Evolutionary conservation across 2,113 vertebrate genomes (phyloP).

Genomic region (Pandion haliaetus): DNA sequence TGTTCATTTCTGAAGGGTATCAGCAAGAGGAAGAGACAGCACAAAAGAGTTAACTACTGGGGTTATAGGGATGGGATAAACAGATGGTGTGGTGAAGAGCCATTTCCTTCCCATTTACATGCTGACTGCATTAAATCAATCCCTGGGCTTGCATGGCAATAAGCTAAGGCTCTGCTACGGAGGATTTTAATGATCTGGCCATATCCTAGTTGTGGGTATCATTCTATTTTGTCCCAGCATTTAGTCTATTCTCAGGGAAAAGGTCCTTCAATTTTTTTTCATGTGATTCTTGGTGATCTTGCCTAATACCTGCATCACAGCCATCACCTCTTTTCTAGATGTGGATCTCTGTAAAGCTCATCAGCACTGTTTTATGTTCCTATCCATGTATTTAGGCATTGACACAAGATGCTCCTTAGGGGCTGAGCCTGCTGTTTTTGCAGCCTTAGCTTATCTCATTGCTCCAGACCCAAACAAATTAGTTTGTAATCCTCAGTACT

Average conservation of each 20-base stretch:
- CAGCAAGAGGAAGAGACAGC: neutral
- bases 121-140: slow-evolving; percentile 12
- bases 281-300: neutral
- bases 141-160: neutral
- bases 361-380: neutral
- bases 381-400: neutral
- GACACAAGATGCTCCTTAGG: neutral
- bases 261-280: neutral
- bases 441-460: slow-evolving; percentile 16
- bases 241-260: neutral
- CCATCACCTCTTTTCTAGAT: neutral
- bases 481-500: slow-evolving; percentile 13
- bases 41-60: neutral
- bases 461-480: slow-evolving; percentile 41
- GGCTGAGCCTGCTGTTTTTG: neutral
- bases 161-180: neutral
- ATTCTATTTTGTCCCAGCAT: neutral
- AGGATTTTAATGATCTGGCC: neutral
- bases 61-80: neutral
- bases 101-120: slow-evolving; percentile 17
- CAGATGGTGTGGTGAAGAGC: slow-evolving; percentile 30
- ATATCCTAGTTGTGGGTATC: neutral
- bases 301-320: neutral
- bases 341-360: neutral
- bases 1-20: neutral